Evolutionary conservation across 2,113 vertebrate genomes (phyloP).

Genomic region (Zosterops japonicus): DNA sequence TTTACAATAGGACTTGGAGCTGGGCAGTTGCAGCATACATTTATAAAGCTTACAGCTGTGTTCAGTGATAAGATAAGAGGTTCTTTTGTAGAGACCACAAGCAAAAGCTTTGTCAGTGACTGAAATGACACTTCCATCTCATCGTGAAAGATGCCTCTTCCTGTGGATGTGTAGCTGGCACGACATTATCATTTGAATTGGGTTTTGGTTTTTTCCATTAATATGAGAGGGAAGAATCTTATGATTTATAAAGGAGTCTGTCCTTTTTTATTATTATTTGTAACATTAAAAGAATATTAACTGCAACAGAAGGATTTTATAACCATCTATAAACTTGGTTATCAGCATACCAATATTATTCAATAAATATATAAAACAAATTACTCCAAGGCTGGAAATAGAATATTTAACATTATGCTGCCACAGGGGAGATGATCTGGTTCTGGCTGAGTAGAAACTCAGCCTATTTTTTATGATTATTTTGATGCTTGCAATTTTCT

Average conservation of each 20-base stretch:
- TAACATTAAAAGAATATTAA: constrained; percentile 29
- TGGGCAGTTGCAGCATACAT: neutral
- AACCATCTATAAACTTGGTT: neutral
- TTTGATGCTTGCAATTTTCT: neutral
- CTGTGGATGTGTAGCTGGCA: neutral
- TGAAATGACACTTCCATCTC: constrained; percentile 10
- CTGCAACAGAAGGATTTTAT: constrained; percentile 26
- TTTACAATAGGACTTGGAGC: neutral
- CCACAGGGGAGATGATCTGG: neutral
- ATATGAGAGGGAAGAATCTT: neutral
- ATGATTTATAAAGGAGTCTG: neutral
- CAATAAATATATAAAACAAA: neutral
- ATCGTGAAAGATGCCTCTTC: constrained; percentile 14
- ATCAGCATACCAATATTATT: neutral
- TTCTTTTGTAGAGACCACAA: constrained; percentile 12
- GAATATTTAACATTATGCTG: neutral
- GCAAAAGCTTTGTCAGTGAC: constrained; percentile 10
- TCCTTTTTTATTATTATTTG: constrained; percentile 6
- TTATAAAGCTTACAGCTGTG: constrained; percentile 36
- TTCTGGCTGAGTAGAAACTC: neutral
- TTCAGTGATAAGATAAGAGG: constrained; percentile 45
- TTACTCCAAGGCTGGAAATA: neutral
- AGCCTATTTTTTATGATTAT: neutral
- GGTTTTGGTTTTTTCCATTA: fast-evolving
- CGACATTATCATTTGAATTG: neutral